Evolutionary conservation across 2,797 vertebrate genomes (phyloP).

Genomic region (Clarias pachynema): DNA sequence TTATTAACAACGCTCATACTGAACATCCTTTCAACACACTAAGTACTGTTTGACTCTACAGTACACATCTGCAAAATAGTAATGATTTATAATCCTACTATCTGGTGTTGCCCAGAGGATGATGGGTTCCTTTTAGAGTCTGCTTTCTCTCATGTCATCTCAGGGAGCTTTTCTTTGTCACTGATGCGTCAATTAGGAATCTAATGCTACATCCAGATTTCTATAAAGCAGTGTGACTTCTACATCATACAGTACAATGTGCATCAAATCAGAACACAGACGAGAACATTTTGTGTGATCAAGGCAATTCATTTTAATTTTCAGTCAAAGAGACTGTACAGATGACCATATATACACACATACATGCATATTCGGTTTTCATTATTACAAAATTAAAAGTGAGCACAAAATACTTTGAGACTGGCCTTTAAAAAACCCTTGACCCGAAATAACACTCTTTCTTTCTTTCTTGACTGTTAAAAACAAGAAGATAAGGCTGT

Average conservation of each 20-base stretch:
- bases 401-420: conserved; percentile 37
- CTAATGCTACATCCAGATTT: neutral
- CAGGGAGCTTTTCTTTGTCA: too few relatives aligned
- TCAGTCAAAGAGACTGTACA: conserved; percentile 17
- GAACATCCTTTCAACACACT: neutral
- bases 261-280: conserved; percentile 1
- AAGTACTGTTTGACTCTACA: neutral
- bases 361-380: neutral
- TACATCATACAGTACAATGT: neutral
- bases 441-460: conserved; percentile 22
- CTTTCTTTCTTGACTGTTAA: conserved; percentile 3
- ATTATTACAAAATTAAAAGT: conserved; percentile 44
- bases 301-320: conserved; percentile 30
- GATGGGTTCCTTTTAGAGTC: neutral
- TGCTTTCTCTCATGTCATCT: neutral
- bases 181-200: neutral
- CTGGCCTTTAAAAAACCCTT: conserved; percentile 40
- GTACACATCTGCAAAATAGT: neutral
- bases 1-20: neutral
- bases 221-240: neutral
- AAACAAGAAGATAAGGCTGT: conserved; percentile 7
- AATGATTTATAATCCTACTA: neutral
- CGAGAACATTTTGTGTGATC: conserved; percentile 12
- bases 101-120: neutral
- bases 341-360: conserved; percentile 20